phyloP scores from a whole-genome alignment of 2,888 invertebrate species.

The Lamellibrachia columna region DNA sequence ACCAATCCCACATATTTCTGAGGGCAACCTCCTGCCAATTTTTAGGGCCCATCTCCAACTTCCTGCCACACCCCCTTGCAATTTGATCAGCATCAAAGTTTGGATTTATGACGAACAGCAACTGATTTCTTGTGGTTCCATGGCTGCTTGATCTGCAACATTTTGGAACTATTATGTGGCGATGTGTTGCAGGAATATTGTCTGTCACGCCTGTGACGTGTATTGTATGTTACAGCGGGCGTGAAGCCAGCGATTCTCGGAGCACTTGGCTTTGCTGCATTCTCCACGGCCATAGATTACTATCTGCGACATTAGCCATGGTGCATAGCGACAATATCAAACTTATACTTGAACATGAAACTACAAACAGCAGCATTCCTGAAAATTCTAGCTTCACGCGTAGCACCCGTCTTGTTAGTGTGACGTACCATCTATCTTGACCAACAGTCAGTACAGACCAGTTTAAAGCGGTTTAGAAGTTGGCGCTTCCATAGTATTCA shows the following conservation, averaged over 20 bases:
- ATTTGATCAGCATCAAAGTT: no score
- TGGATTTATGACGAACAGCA: no score
- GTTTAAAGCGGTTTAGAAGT: not conserved
- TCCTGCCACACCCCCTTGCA: no score
- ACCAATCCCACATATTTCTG: no score
- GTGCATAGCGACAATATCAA: not conserved
- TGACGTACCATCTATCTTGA: not conserved
- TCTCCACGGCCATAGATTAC: conserved; percentile 96
- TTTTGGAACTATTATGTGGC: not conserved
- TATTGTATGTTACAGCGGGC: conserved; percentile 77
- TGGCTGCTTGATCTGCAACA: not conserved
- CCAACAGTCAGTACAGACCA: not conserved
- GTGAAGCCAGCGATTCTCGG: conserved; percentile 92
- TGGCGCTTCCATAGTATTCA: not conserved
- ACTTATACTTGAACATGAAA: not conserved
- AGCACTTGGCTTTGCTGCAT: conserved; percentile 96
- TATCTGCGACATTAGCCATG: conserved; percentile 74
- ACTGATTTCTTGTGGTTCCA: no score
- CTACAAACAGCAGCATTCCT: not conserved
- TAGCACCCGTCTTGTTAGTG: not conserved
- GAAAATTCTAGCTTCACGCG: not conserved
- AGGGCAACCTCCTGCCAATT: no score
- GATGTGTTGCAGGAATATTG: not conserved
- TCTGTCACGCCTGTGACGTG: not conserved
- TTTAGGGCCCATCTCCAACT: no score